A percentile compares a stretch with the other conserved stretches of the same genome.
Evolutionary conservation across 2,888 invertebrate species (phyloP).

Genomic region (Pterostichus madidus): DNA sequence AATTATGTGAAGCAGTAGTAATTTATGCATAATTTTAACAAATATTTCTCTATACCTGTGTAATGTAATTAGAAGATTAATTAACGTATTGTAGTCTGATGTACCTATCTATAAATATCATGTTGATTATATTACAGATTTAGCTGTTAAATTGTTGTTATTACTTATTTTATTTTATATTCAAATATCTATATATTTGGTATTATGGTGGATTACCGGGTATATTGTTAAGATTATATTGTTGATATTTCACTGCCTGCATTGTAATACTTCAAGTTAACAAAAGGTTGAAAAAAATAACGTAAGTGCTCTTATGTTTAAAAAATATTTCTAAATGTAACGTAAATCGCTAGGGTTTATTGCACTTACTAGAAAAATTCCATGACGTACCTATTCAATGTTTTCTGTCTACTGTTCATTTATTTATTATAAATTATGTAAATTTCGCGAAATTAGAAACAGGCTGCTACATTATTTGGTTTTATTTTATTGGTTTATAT

Average conservation of each 20-base stretch:
- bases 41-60: constrained; percentile 51
- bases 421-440: background rate
- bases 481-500: background rate
- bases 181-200: constrained; percentile 55
- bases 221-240: constrained; percentile 60
- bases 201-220: constrained; percentile 64
- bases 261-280: constrained; percentile 37
- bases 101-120: constrained; percentile 49
- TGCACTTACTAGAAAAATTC: constrained; percentile 38
- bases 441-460: constrained; percentile 10
- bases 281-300: constrained; percentile 37
- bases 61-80: constrained; percentile 21
- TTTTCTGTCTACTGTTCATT: background rate
- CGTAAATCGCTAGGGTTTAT: constrained; percentile 8
- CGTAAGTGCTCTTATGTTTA: constrained; percentile 59
- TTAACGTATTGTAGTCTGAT: constrained; percentile 21
- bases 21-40: constrained; percentile 54
- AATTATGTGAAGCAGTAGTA: constrained; percentile 54
- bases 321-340: constrained; percentile 3
- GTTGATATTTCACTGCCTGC: constrained; percentile 62
- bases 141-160: constrained; percentile 46
- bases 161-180: constrained; percentile 42
- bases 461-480: background rate
- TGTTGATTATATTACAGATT: constrained; percentile 45
- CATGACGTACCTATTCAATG: constrained; percentile 10